Evolutionary conservation across 53 echinoderm and acorn worm genomes (phyloP), one percentile per base, ranked within the genome.

Genomic region (Patiria pectinifera): DNA sequence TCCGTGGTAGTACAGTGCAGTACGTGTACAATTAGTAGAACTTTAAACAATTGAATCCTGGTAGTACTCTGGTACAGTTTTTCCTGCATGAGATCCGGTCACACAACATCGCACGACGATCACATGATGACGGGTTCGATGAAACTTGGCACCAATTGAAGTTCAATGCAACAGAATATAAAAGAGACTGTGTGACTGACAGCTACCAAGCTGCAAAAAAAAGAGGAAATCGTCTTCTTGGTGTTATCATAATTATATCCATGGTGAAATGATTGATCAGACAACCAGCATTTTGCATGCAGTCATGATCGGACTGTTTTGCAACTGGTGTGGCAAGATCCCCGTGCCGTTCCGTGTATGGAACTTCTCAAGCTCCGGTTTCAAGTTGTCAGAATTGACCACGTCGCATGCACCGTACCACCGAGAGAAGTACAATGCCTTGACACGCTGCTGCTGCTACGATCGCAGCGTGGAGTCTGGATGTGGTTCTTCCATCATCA

Each of bases 391-490:
- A 19, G 19, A 85, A 7, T 69, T 45, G 70, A 66, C 66, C 85
- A 71, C n/a, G 22, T 24, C 84, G 66, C 62, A 35, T 11, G 24
- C 23, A 14, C 71, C 44, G 60, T 45, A 45, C 43, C 58, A 8
- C 46, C 4, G 58, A 59, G 59, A 82, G 18, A 21, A 82, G 22
- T 59, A 82, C 82, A 82, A 59, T 53, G 59, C 53, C 82, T 82
- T 59, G 59, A 10, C 0, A 35, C 35, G 35, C 35, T 35, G 82
- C 53, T 6, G 15, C 59, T 18, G 58, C 47, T 78, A 47, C 45
- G 45, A 6, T 82, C 82, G 21, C 82, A 82, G 82, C 82, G 19
- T 43, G 58, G 24, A 82, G 82, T 59, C 82, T 22, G 79, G 79
- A 45, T 78, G 79, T 78, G 45, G 79, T 78, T 4, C 79, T 21